Evolutionary conservation across 2,797 vertebrate species (phyloP), one percentile per base, ranked within the genome.

Genomic region (Lacerta viridis): DNA sequence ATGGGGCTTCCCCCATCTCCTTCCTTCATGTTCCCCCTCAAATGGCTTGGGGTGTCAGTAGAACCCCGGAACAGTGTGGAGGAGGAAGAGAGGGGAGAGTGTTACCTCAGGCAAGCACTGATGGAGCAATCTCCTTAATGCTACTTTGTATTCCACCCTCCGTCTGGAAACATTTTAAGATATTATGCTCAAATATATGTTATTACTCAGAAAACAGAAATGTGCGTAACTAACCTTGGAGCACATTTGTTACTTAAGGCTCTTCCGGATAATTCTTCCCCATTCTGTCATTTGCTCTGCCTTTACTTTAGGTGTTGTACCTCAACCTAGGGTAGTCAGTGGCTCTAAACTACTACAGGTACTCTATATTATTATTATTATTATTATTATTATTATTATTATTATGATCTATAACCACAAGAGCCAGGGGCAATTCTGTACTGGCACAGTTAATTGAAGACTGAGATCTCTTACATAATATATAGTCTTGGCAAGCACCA

Each of bases 391-490:
- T 33, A 33, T 33, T 55, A 83, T 29, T 55, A 85, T 74, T 89
- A 74, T 46, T 84, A 72, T 6, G 80, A 88, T 92, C 55, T 84
- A 4, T 91, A 83, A 68, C 85, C 88, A 61, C 87, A 85, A 92
- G 87, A 59, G 46, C 80, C 85, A 87, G 72, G 80, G 55, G 43
- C 71, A 85, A 68, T 68, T 88, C 89, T 89, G 88, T 76, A 36
- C 80, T 92, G 90, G 86, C 85, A 68, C 43, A 77, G 94, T 89
- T 86, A 80, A 90, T 71, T 95, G 91, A 86, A 93, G 86, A 93
- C 80, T 75, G 91, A 92, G 88, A 87, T 86, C 46, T 94, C 43
- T 95, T 92, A 88, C 84, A 84, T 83, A 92, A 68, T 81, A 88
- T 86, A 83, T 88, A 59, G 78, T 39, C 3, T 91, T 96, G 92